phyloP scores from a whole-genome alignment of 2,113 vertebrate genomes.

The Rhea pennata region DNA sequence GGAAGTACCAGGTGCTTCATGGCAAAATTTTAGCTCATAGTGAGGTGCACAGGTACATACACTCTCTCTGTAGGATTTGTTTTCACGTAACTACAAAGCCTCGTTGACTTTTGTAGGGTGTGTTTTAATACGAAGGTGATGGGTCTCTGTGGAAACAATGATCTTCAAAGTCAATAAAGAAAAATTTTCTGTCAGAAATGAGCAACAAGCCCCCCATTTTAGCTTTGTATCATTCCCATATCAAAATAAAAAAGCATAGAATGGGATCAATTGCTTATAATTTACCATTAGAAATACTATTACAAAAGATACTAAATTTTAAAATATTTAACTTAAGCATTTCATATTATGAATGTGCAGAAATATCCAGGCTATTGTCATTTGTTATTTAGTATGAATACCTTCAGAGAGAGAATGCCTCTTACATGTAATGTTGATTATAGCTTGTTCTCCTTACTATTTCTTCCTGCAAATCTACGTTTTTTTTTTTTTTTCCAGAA shows the following conservation, averaged over 20 bases:
- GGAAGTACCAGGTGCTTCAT: background rate
- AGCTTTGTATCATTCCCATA: background rate
- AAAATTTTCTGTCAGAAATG: background rate
- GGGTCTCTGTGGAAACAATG: background rate
- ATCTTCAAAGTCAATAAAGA: background rate
- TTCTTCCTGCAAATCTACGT: background rate
- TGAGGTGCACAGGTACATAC: background rate
- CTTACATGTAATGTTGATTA: fast-evolving
- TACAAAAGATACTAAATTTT: background rate
- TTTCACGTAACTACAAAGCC: fast-evolving
- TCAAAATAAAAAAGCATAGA: background rate
- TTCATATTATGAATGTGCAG: background rate
- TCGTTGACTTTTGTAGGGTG: background rate
- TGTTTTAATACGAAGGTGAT: background rate
- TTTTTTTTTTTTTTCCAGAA: background rate
- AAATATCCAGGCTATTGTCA: background rate
- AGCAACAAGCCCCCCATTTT: background rate
- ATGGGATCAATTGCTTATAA: background rate
- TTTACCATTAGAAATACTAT: background rate
- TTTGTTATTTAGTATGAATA: background rate
- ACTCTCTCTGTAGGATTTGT: background rate
- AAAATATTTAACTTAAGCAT: background rate
- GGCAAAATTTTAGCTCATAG: background rate
- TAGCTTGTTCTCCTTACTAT: background rate
- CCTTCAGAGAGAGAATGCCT: background rate